Conservation (phyloP, 1,140 invertebrate genomes). For the Euura lappo region DNA sequence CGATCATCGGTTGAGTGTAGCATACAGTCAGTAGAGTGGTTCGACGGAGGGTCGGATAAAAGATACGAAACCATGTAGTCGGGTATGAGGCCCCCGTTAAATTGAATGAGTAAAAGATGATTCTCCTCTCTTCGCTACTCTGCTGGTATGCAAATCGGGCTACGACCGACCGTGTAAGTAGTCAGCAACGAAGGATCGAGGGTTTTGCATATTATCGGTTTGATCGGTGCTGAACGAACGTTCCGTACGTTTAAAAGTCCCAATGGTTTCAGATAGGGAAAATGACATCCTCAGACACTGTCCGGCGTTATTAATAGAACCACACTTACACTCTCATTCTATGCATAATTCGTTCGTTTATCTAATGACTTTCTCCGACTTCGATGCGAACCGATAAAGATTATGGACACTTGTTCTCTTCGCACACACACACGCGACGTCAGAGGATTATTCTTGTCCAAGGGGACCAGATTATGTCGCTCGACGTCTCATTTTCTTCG, state of each 20-base stretch:
- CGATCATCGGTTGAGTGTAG: no score
- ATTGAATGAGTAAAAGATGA: neutral
- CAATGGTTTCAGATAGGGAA: neutral
- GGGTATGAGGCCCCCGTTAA: neutral
- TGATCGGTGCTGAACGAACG: neutral
- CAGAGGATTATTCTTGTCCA: no score
- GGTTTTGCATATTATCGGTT: conserved; percentile 2
- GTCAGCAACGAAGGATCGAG: conserved; percentile 5
- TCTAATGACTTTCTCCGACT: no score
- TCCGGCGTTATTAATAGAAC: neutral
- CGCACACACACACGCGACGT: no score
- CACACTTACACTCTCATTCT: neutral
- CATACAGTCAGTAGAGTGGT: no score
- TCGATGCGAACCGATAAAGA: no score
- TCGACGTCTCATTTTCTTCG: no score
- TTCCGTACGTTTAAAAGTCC: conserved; percentile 1
- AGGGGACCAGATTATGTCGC: no score
- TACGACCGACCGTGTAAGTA: neutral
- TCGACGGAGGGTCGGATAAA: no score
- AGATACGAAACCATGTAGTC: no score
- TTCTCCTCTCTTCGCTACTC: neutral
- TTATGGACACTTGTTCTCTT: no score
- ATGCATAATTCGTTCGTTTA: no score
- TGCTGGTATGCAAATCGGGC: neutral
- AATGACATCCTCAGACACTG: neutral